phyloP scores from a whole-genome alignment of 2,888 invertebrate species.

The Lasioglossum vierecki region DNA sequence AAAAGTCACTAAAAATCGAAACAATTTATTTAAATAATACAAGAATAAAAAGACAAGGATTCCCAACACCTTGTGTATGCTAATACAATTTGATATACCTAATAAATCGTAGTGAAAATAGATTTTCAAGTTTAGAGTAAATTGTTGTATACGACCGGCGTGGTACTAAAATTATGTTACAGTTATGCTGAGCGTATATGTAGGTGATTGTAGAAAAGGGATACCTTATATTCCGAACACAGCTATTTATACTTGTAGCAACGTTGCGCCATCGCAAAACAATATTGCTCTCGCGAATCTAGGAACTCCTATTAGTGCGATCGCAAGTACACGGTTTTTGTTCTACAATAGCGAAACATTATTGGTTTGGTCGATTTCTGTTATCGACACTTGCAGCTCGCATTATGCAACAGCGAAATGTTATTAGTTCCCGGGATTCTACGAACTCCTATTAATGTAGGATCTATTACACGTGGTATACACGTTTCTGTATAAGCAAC shows the following conservation, averaged over 20 bases:
- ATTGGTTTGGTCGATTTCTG: not conserved
- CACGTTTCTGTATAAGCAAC: not conserved
- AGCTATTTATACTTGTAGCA: not conserved
- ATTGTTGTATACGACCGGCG: not conserved
- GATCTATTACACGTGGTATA: not conserved
- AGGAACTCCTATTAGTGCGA: not conserved
- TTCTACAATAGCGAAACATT: not conserved
- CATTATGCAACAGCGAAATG: constrained; percentile 4
- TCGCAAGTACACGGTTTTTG: not conserved
- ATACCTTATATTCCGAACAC: not conserved
- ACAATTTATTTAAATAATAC: too few relatives aligned
- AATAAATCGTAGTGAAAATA: not conserved
- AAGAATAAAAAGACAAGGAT: not conserved
- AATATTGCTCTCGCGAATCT: not conserved
- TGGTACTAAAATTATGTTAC: not conserved
- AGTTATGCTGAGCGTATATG: not conserved
- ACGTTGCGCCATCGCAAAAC: not conserved
- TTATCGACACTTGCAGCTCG: not conserved
- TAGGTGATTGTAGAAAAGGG: not conserved
- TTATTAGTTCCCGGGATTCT: not conserved
- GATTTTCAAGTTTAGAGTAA: not conserved
- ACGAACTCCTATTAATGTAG: not conserved
- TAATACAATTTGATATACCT: not conserved
- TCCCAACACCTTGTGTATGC: not conserved
- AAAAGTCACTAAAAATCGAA: too few relatives aligned